Base-by-base conservation (phyloP, 2,113 vertebrate genomes). In the Pithys albifrons region DNA sequence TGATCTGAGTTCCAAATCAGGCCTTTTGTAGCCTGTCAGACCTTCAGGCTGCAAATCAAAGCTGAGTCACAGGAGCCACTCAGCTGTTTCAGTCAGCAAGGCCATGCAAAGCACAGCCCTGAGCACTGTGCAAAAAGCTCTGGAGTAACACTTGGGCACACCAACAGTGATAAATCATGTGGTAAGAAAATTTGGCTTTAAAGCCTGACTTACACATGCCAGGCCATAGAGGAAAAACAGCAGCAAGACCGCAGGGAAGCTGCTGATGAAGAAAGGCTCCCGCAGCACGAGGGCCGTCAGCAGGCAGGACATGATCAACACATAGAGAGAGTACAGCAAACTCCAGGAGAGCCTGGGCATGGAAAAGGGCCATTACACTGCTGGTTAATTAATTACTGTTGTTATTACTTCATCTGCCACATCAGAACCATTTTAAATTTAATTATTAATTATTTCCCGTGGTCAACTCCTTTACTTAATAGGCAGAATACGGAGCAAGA, bases 341-440 rank as follows among this genome's bases (percentile, higher is more conserved):
- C 96, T 96, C 97, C 98, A 98, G 92, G 97, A 98, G 29, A 98
- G 91, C 98, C 98, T 98, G 88, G 48, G 48, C 23, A 45, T 7
- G 73, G 81, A 94, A 48, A 92, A 28, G 27, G 8, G 31, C 12
- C 19, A 19, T 84, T 54, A 85, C 7, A 14, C 19, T 61, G 6
- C 5, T 2, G 1, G 27, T 39, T 20, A 16, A 28, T 39, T 3
- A 19, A 43, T 15, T 55, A 37, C 45, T 41, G 45, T 16, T 46
- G 10, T 27, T 28, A 7, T 23, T 43, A 1, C 17, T 41, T 67
- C 37, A 28, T 29, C 62, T 52, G 41, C 49, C 41, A 3, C 0
- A 2, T 25, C 12, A 54, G 46, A 79, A 65, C 9, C 2, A 3
- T 12, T 76, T 43, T 5, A 7, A 57, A 64, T 31, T 15, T 22